Conservation (phyloP, 1,140 invertebrate species). For the Frieseomelitta varia region DNA sequence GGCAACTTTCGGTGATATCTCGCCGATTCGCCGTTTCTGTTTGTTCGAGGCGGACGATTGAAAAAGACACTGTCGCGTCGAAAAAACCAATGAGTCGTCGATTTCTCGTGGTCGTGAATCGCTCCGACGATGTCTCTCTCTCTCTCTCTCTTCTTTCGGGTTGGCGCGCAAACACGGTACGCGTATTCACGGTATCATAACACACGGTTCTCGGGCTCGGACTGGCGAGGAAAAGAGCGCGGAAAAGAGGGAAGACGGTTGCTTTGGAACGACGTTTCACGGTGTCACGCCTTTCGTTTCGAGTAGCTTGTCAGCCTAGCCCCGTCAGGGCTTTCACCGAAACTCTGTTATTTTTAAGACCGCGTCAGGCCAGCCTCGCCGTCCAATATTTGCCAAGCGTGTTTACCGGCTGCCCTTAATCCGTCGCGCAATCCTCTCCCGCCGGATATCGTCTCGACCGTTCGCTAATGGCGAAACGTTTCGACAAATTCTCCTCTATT, state of each 20-base stretch:
- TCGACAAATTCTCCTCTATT: constrained; percentile 32
- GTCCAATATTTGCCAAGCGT: constrained; percentile 64
- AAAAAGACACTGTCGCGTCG: constrained; percentile 2
- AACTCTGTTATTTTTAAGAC: constrained; percentile 66
- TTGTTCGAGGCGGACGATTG: constrained; percentile 36
- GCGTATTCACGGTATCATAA: constrained; percentile 60
- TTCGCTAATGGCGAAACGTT: constrained; percentile 23
- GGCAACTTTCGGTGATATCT: constrained; percentile 19
- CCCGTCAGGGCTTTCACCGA: constrained; percentile 61
- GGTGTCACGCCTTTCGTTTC: constrained; percentile 52
- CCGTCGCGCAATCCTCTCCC: constrained; percentile 46
- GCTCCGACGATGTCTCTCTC: constrained; percentile 45
- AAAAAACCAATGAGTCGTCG: constrained; percentile 46
- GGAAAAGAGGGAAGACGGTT: constrained; percentile 15
- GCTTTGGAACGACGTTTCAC: constrained; percentile 34
- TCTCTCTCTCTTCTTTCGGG: not conserved
- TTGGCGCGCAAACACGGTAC: constrained; percentile 50
- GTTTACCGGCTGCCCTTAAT: constrained; percentile 64
- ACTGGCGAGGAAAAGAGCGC: not conserved
- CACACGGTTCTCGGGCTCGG: constrained; percentile 15
- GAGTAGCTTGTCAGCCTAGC: constrained; percentile 53
- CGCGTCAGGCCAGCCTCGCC: constrained; percentile 11
- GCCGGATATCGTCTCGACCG: constrained; percentile 11
- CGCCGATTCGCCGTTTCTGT: not conserved
- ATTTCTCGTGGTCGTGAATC: constrained; percentile 38